Base-by-base conservation (phyloP, 35 echinoderm and acorn worm species). In the Anneissia japonica region DNA sequence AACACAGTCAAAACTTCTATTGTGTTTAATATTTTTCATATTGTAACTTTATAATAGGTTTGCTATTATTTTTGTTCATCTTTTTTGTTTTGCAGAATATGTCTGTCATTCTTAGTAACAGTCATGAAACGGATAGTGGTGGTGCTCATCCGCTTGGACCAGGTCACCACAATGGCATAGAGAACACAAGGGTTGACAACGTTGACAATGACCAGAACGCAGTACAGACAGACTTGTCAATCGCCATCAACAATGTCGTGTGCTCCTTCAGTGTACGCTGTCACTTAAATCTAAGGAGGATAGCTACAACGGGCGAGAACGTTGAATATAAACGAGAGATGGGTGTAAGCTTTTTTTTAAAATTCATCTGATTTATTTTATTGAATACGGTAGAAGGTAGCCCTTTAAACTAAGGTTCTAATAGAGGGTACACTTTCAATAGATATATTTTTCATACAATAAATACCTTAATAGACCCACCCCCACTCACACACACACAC, bases 301-400 rank as follows among this genome's bases (percentile, higher is more conserved):
- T 97, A 32, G 95, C 91, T 0, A 81, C 82, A 77, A 89, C 85
- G 80, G 95, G 91, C 3, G 29, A 84, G 0, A 97, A 97, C 85
- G 95, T 97, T 55, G 95, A 97, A 46, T 97, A 97, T 86, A 89
- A 89, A 79, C 83, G 91, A 89, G 95, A 97, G 36, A 76, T 87
- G 29, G 95, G 95, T 88, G 95, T 97, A 84, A 91, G 91, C 40
- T 9, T 31, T 37, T 17, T 74, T 82, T 88, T 14, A 81, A 39
- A 33, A 2, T 41, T 30, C 72, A 74, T 74, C n/a, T n/a, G n/a
- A n/a, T n/a, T n/a, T n/a, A n/a, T n/a, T n/a, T n/a, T n/a, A n/a
- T n/a, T n/a, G n/a, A n/a, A n/a, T n/a, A n/a, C n/a, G n/a, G n/a
- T n/a, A n/a, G n/a, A n/a, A n/a, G n/a, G n/a, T n/a, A n/a, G n/a